Conservation (phyloP, 2,113 vertebrate genomes). For the Excalfactoria chinensis region DNA sequence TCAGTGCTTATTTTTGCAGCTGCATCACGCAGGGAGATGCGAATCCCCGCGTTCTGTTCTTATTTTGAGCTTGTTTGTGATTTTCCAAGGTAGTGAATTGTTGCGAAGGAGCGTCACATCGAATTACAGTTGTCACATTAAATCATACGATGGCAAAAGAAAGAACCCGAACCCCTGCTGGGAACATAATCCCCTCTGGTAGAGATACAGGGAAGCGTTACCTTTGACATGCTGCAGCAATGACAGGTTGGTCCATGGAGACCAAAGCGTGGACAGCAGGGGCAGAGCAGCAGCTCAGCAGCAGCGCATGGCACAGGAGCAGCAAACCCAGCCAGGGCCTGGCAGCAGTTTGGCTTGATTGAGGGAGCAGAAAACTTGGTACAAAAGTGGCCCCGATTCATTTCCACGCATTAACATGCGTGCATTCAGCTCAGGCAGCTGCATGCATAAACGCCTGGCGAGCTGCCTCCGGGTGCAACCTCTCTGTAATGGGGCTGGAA, state of each 20-base stretch:
- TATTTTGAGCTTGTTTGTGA: neutral
- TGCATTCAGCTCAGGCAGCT: constrained; percentile 41
- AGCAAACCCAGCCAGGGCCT: neutral
- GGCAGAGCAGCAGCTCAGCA: too few species aligned
- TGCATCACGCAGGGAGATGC: rapidly evolving
- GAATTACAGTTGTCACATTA: constrained; percentile 51
- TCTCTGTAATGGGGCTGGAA: neutral
- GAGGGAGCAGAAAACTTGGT: neutral
- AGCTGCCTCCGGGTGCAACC: neutral
- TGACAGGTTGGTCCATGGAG: neutral
- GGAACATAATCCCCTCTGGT: neutral
- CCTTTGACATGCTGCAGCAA: neutral
- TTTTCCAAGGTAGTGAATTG: neutral
- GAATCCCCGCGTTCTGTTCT: neutral
- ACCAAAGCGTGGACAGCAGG: too few species aligned
- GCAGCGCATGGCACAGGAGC: neutral
- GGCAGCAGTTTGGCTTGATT: neutral
- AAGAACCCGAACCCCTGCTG: neutral
- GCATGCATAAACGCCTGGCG: neutral
- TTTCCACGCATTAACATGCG: neutral
- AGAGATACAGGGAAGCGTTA: rapidly evolving
- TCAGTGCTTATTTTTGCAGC: neutral
- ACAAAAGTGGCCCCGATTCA: neutral
- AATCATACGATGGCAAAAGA: neutral
- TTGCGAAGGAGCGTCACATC: neutral